Percentiles rank a stretch among this genome's conserved stretches.
Conservation (phyloP, 1,140 invertebrate species). For the Pachypeltis micranthus region DNA sequence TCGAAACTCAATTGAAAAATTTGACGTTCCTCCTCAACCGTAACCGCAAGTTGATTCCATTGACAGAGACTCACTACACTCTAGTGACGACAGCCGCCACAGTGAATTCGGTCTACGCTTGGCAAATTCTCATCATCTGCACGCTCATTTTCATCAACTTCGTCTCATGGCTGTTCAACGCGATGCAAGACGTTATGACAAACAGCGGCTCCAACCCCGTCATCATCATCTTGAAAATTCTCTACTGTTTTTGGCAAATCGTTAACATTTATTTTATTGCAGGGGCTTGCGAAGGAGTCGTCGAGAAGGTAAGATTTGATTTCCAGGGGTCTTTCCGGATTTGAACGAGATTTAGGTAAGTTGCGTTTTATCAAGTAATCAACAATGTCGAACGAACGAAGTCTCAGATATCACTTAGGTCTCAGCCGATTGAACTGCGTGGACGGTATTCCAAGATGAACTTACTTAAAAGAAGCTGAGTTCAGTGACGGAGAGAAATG, state of each 20-base stretch:
- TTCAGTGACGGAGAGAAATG: too few relatives aligned
- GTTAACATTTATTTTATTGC: conserved; percentile 10
- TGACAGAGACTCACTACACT: neutral
- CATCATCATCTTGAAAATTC: neutral
- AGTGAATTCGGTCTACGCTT: neutral
- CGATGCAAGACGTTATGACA: conserved; percentile 6
- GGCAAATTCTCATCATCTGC: conserved; percentile 10
- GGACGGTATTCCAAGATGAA: too few relatives aligned
- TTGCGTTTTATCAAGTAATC: too few relatives aligned
- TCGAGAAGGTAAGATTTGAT: conserved; percentile 6
- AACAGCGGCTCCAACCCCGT: neutral
- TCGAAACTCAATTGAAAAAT: conserved; percentile 1
- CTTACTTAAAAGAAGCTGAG: too few relatives aligned
- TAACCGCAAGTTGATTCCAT: neutral
- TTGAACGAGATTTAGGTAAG: too few relatives aligned
- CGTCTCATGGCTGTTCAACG: conserved; percentile 7
- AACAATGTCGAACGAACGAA: too few relatives aligned
- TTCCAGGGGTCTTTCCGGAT: too few relatives aligned
- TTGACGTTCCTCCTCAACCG: neutral
- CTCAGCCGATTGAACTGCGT: too few relatives aligned
- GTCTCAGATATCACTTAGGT: too few relatives aligned
- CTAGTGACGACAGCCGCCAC: neutral
- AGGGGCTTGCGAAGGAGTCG: neutral
- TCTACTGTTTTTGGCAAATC: conserved; percentile 4
- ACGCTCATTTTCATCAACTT: conserved; percentile 11